phyloP scores from a whole-genome alignment of 1,140 invertebrate genomes.

The Ostrea denselamellosa region DNA sequence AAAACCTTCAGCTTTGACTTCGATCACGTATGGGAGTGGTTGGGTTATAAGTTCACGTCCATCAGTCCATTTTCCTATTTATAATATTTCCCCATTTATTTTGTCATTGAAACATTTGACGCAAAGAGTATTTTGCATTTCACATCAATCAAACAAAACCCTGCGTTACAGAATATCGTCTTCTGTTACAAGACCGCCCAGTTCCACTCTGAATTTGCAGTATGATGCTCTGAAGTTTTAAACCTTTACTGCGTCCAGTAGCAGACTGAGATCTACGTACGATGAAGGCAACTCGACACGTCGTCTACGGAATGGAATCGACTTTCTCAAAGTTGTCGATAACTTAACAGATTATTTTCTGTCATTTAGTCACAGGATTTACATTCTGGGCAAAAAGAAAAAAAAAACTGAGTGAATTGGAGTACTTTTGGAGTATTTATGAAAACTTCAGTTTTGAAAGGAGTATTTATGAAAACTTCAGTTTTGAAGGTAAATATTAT shows the following conservation, averaged over 20 bases:
- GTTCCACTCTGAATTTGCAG: background rate
- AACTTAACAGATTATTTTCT: background rate
- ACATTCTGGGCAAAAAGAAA: background rate
- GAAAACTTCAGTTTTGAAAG: constrained; percentile 2
- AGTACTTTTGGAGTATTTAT: background rate
- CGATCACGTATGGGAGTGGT: background rate
- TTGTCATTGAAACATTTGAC: no score
- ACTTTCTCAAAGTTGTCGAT: background rate
- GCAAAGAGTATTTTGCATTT: background rate
- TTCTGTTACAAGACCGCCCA: background rate
- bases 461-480: background rate
- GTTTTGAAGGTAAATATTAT: no score
- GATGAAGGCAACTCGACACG: background rate
- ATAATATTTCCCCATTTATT: no score
- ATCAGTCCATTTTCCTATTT: no score
- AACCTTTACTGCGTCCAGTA: background rate
- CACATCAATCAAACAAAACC: background rate
- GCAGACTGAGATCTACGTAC: background rate
- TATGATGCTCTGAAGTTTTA: background rate
- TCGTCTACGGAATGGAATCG: background rate
- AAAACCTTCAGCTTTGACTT: background rate
- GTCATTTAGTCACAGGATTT: background rate
- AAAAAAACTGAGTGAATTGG: background rate
- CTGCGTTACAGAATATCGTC: background rate
- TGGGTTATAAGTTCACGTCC: no score